These are phyloP conservation scores for Sycophaga agraensis DNA, from an alignment of 1,140 invertebrate genomes.

Conservation along the genomic window DNA sequence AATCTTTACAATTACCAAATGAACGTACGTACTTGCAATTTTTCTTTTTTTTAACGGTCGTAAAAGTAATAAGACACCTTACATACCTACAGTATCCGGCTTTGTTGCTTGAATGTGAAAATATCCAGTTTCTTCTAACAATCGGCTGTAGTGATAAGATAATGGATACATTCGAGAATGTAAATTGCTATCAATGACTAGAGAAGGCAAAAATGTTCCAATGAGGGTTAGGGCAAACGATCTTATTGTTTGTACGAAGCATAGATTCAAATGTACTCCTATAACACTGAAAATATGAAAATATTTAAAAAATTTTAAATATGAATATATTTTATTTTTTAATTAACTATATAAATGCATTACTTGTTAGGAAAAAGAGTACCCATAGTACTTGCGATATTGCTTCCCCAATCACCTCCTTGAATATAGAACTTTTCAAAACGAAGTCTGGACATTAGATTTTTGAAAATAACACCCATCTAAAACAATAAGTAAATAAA, in stretches of 20 bases:
- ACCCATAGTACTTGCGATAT: conserved; percentile 64
- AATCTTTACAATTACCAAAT: no score
- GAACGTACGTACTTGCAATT: no score
- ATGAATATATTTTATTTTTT: not conserved
- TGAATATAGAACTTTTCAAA: conserved; percentile 77
- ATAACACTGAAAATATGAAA: conserved; percentile 55
- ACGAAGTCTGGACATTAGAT: conserved; percentile 80
- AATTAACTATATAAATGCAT: not conserved
- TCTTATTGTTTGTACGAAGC: conserved; percentile 46
- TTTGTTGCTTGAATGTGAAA: conserved; percentile 84
- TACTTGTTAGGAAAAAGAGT: conserved; percentile 68
- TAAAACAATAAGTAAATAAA: conserved; percentile 58
- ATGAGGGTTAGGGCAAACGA: conserved; percentile 59
- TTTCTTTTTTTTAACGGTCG: no score
- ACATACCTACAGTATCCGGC: conserved; percentile 84
- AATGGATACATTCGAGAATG: conserved; percentile 66
- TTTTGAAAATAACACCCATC: conserved; percentile 74
- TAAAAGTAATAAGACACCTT: not conserved
- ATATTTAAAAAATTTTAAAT: not conserved
- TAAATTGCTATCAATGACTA: conserved; percentile 62
- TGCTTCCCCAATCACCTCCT: conserved; percentile 82
- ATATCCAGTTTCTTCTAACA: conserved; percentile 77
- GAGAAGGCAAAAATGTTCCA: conserved; percentile 59
- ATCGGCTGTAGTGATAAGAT: conserved; percentile 46
- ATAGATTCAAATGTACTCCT: conserved; percentile 67